Conservation (phyloP, 2,797 vertebrate species). For the Lerista edwardsae region DNA sequence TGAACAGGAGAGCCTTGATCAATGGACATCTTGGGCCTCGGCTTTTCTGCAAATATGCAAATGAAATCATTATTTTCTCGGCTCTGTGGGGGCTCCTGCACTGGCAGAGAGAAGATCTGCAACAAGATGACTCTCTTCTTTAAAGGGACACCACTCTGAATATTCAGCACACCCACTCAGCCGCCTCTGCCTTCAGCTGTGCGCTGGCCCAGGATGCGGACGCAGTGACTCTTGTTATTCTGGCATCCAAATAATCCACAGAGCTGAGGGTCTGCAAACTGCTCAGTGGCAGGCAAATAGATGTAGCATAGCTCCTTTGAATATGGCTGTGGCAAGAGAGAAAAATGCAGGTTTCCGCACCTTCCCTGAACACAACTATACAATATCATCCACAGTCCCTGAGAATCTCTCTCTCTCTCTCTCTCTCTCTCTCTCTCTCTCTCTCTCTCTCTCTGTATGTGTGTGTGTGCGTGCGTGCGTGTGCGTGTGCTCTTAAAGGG, state of each 20-base stretch:
- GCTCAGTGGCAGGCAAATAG: background rate
- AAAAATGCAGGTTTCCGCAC: conserved; percentile 6
- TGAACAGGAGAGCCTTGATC: background rate
- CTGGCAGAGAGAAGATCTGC: conserved; percentile 16
- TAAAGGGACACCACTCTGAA: conserved; percentile 17
- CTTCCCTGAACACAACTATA: fast-evolving
- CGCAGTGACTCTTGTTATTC: background rate
- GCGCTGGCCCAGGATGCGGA: background rate
- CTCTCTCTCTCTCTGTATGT: too few relatives aligned
- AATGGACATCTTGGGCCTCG: conserved; percentile 1
- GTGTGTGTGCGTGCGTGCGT: too few relatives aligned
- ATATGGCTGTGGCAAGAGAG: background rate
- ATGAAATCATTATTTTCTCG: background rate
- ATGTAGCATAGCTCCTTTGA: background rate
- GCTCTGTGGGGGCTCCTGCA: background rate
- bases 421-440: too few relatives aligned
- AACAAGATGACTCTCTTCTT: conserved; percentile 5
- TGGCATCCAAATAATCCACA: conserved; percentile 10
- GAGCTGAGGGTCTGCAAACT: conserved; percentile 4
- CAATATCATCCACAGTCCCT: fast-evolving
- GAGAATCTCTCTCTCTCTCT: too few relatives aligned
- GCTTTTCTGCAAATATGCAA: background rate
- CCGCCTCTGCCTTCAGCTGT: background rate
- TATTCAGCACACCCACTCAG: conserved; percentile 23
- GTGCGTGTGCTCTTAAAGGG: background rate